Conservation (phyloP, 2,888 invertebrate genomes). For the Drosophila parthenogenetica region DNA sequence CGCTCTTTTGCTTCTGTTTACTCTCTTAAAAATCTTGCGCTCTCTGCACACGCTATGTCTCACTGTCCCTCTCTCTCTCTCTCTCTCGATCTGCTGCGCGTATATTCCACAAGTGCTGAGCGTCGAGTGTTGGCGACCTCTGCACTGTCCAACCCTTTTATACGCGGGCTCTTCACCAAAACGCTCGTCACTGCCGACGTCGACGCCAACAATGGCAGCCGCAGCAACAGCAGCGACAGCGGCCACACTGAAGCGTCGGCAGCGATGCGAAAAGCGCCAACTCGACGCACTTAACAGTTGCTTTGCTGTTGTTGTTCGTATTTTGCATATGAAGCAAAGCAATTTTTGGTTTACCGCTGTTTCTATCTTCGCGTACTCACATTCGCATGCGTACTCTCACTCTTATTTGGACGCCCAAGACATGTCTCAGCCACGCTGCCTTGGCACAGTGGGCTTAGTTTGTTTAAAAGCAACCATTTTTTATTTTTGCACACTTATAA, state of each 20-base stretch:
- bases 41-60: background rate
- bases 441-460: conserved; percentile 39
- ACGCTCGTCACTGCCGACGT: conserved; percentile 37
- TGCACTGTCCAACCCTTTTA: conserved; percentile 71
- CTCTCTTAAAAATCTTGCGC: background rate
- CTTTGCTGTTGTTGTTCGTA: conserved; percentile 15
- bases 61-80: background rate
- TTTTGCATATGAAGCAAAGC: conserved; percentile 60
- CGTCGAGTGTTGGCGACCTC: conserved; percentile 70
- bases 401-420: conserved; percentile 30
- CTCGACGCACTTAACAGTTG: conserved; percentile 47
- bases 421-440: conserved; percentile 35
- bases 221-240: conserved; percentile 4
- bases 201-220: conserved; percentile 20
- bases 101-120: conserved; percentile 55
- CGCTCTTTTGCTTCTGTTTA: background rate
- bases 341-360: conserved; percentile 50
- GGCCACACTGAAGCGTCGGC: conserved; percentile 25
- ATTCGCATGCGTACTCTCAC: conserved; percentile 43
- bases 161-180: conserved; percentile 58
- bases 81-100: conserved; percentile 24
- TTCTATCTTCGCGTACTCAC: conserved; percentile 24
- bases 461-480: no score
- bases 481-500: no score
- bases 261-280: conserved; percentile 64